Evolutionary conservation across 2,113 vertebrate genomes (phyloP), one percentile per base, ranked within the genome.

Genomic region (Meles meles): DNA sequence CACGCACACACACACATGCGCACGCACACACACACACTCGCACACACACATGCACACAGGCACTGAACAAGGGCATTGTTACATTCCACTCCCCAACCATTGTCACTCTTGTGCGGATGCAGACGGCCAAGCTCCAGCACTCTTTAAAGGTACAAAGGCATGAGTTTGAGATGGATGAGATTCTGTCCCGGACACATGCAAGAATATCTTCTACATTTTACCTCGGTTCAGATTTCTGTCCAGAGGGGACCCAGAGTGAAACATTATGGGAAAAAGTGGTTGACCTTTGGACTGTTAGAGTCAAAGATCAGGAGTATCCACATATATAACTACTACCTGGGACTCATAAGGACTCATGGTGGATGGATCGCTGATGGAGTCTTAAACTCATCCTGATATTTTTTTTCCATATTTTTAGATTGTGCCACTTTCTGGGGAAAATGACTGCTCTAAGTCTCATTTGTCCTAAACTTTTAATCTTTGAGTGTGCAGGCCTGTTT

Each of bases 181-280:
- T 87, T 76, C 71, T 59, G 4, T 76, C 15, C 39, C 13, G 8
- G 63, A 47, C 27, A 88, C 25, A 61, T 12, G 6, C 39, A 94
- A 87, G 65, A 71, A n/a, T 65, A 71, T 49, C 42, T 25, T 5
- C 18, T 39, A 7, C 29, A 14, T 84, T 71, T 65, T 81, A 20
- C 47, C 65, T 81, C 18, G 49, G 42, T 93, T 97, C 80, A 84
- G 63, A 80, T 31, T 72, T 96, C n/a, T 90, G 61, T 88, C 39
- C 39, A 5, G 12, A 25, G 67, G 44, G 59, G 13, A 76, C 29
- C 39, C 55, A 59, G 39, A 49, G 34, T 31, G 21, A 90, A 94
- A 37, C 84, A 83, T 47, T 23, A 0, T 69, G 47, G 23, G 31
- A 67, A 79, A 52, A 86, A 34, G 25, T 65, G 7, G 34, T 25